Evolutionary conservation across 37 sponge, comb jelly and placozoan genomes (phyloP), one percentile per base, ranked within the genome.

Genomic region (Lycopodina hypogea): DNA sequence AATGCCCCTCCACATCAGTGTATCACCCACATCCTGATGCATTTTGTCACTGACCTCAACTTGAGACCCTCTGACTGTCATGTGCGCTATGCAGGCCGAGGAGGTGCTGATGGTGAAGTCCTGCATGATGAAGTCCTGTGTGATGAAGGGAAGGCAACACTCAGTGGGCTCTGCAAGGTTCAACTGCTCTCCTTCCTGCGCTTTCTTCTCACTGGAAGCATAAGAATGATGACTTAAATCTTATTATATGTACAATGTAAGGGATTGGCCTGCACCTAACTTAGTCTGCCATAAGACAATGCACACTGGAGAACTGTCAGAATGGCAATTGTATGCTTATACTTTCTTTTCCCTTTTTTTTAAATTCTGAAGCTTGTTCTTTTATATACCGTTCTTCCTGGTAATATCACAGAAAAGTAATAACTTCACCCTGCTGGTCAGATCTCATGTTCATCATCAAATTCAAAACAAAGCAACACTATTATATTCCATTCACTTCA

Each of bases 161-260:
- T 93, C 38, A 26, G 97, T 96, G 36, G 84, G 84, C 32, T 90
- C 76, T 35, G 68, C 36, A 33, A 89, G 89, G 50, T 89, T 83
- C 66, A 22, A 42, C 33, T 67, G 74, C 17, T 65, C 66, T 9
- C 66, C 66, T 30, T n/a, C n/a, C n/a, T 11, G 15, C 3, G 26
- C 19, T 0, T 22, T 66, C n/a, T 3, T n/a, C 11, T 12, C 53
- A 17, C 63, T 61, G 72, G 9, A 45, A 45, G 8, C 48, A 45
- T 4, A 45, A 45, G 48, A 45, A 45, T 45, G n/a, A 56, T 53
- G 30, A 73, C 17, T n/a, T 24, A 24, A n/a, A 22, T 62, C 26
- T 9, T 62, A 62, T 9, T 53, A 53, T 63, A 26, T 26, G 12
- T n/a, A 63, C 65, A 63, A 63, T n/a, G 65, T 63, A 21, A n/a